A percentile compares a stretch with the other conserved stretches of the same genome.
Evolutionary conservation across 2,113 vertebrate genomes (phyloP).

Genomic region (Peromyscus maniculatus): DNA sequence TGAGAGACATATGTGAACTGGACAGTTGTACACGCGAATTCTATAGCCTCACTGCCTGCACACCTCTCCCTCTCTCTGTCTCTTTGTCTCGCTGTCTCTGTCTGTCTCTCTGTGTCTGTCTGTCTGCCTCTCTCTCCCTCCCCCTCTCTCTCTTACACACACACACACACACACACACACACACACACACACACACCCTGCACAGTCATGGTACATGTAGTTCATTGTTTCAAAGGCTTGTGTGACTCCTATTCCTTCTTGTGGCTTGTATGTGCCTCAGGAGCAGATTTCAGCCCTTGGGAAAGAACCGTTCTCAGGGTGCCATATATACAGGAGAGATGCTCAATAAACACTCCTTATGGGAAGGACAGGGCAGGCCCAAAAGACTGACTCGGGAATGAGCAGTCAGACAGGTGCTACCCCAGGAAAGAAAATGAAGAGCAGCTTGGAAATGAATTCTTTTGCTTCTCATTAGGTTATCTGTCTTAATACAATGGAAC

Average conservation of each 20-base stretch:
- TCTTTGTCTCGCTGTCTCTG: too few species aligned
- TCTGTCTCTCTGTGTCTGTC: too few species aligned
- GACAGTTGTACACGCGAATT: neutral
- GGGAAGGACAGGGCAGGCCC: neutral
- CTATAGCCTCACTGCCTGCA: neutral
- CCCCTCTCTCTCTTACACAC: too few species aligned
- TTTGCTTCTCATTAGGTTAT: neutral
- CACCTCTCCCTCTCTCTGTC: too few species aligned
- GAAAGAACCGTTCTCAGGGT: neutral
- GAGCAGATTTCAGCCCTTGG: neutral
- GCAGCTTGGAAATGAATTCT: neutral
- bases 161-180: too few species aligned
- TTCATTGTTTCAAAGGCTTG: too few species aligned
- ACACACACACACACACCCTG: too few species aligned
- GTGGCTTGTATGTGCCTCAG: neutral
- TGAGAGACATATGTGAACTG: neutral
- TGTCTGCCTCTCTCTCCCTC: too few species aligned
- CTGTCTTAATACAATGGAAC: neutral
- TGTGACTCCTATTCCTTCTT: neutral
- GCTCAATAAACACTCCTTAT: neutral
- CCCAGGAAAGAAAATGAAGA: neutral
- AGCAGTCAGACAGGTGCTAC: neutral
- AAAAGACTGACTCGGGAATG: neutral
- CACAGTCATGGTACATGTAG: too few species aligned
- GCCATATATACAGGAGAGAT: neutral